Percentiles rank a stretch among this genome's conserved stretches.
These are phyloP conservation scores for Vespertilio murinus DNA, from an alignment of 2,797 vertebrate genomes.

Conservation along the genomic window DNA sequence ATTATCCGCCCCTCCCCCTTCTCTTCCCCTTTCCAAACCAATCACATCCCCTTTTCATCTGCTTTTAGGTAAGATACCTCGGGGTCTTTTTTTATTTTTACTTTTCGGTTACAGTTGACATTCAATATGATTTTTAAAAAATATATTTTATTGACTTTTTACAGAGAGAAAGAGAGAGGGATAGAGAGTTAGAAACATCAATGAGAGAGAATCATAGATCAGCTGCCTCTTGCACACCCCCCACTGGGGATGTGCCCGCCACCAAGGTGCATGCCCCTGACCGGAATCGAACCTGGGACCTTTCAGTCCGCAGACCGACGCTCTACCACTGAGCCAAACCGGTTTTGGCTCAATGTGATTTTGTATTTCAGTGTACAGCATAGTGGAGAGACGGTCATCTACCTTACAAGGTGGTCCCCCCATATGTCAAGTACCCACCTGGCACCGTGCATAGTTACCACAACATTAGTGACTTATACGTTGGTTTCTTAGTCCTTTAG, in stretches of 20 bases:
- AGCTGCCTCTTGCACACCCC: too few relatives aligned
- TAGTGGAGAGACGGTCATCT: neutral
- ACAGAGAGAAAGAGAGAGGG: too few relatives aligned
- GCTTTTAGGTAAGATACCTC: neutral
- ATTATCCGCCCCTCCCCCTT: fast-evolving
- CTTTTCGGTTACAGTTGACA: neutral
- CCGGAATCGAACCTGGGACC: too few relatives aligned
- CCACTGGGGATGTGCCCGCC: too few relatives aligned
- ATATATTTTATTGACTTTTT: too few relatives aligned
- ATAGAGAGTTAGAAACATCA: too few relatives aligned
- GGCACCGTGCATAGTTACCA: too few relatives aligned
- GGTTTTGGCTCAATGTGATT: neutral
- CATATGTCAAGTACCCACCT: neutral
- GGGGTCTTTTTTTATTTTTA: neutral
- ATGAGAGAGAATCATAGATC: too few relatives aligned
- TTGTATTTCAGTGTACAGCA: neutral
- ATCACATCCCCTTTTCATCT: neutral
- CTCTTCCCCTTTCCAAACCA: neutral
- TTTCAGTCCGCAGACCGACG: too few relatives aligned
- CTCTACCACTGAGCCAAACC: too few relatives aligned
- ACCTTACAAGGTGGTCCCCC: neutral
- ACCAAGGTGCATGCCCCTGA: too few relatives aligned
- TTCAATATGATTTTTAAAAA: neutral
- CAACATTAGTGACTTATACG: too few relatives aligned
- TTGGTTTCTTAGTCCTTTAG: neutral